Evolutionary conservation across 2,797 vertebrate genomes (phyloP).

Genomic region (Pipistrellus pygmaeus): DNA sequence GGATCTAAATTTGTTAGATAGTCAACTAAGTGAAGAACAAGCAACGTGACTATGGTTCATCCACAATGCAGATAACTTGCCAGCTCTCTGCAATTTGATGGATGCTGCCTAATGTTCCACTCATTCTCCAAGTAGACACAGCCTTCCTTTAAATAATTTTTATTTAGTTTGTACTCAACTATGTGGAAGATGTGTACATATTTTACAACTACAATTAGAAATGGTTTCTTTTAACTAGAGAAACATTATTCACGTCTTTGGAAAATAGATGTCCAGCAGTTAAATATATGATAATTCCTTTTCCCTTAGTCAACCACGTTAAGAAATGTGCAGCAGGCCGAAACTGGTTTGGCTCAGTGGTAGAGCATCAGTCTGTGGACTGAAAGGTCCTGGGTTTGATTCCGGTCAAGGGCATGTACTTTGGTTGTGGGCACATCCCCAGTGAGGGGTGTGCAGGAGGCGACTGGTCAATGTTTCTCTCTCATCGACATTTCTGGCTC

Average conservation of each 20-base stretch:
- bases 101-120: background rate
- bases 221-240: conserved; percentile 25
- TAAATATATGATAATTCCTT: background rate
- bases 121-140: background rate
- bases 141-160: background rate
- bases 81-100: background rate
- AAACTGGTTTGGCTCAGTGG: too few species aligned
- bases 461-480: too few species aligned
- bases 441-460: too few species aligned
- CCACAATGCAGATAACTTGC: background rate
- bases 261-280: background rate
- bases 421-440: too few species aligned
- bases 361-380: too few species aligned
- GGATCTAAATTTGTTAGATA: conserved; percentile 2
- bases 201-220: background rate
- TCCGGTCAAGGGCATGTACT: too few species aligned
- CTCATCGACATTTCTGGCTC: too few species aligned
- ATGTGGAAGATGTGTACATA: background rate
- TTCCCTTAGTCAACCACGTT: background rate
- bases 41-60: background rate
- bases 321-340: background rate
- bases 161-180: background rate
- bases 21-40: background rate
- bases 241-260: background rate
- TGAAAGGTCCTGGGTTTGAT: too few species aligned